These are phyloP conservation scores for Subacronicta megacephala DNA, from an alignment of 2,888 invertebrate genomes.

Conservation along the genomic window DNA sequence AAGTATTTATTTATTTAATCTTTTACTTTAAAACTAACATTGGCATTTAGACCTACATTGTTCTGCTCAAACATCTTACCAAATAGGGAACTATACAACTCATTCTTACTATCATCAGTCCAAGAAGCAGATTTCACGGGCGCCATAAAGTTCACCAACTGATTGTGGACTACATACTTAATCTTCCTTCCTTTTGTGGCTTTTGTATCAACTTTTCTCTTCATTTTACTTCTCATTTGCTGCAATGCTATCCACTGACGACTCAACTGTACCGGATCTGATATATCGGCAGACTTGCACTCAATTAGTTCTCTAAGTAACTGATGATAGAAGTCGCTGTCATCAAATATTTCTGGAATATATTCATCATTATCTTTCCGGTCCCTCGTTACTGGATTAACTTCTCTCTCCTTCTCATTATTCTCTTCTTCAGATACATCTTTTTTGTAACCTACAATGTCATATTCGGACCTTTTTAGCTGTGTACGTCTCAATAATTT, in stretches of 20 bases:
- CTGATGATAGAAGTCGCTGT: constrained; percentile 99
- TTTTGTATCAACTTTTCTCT: constrained; percentile 97
- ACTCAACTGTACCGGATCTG: constrained; percentile 95
- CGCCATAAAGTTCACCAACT: constrained; percentile 97
- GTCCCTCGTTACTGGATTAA: constrained; percentile 63
- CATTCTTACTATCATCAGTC: constrained; percentile 94
- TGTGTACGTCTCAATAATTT: constrained; percentile 95
- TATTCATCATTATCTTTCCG: constrained; percentile 90
- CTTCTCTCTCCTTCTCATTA: constrained; percentile 59
- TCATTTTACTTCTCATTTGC: constrained; percentile 97
- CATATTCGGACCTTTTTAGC: constrained; percentile 93
- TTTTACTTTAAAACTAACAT: constrained; percentile 75
- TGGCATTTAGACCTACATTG: constrained; percentile 77
- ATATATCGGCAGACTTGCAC: constrained; percentile 94
- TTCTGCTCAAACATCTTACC: constrained; percentile 90
- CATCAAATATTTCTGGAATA: constrained; percentile 97
- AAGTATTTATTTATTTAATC: constrained; percentile 42
- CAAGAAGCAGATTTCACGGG: constrained; percentile 92
- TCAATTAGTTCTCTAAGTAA: constrained; percentile 97
- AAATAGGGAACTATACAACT: constrained; percentile 95
- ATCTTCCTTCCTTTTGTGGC: constrained; percentile 98
- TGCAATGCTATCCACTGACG: constrained; percentile 98
- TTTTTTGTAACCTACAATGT: constrained; percentile 90
- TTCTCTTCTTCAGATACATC: constrained; percentile 55
- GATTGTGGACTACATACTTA: constrained; percentile 95